phyloP scores from a whole-genome alignment of 30 jellyfish, hydroid and myxozoan species.

The Cassiopea xamachana region DNA sequence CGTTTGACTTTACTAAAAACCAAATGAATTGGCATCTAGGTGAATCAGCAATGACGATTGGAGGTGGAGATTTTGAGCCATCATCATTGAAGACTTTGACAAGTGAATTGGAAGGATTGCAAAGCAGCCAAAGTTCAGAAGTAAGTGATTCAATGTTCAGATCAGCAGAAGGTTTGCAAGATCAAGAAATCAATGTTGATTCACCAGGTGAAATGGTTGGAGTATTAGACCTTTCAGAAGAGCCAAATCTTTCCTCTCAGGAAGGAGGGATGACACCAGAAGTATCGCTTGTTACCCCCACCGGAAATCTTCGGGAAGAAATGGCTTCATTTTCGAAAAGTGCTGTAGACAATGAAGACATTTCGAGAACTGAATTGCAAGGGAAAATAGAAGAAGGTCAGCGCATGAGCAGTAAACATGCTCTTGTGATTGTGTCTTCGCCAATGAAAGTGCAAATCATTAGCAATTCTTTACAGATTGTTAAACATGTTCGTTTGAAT shows the following conservation, averaged over 20 bases:
- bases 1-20: constrained; percentile 52
- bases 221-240: constrained; percentile 48
- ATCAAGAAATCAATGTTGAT: neutral
- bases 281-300: neutral
- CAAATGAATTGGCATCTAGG: constrained; percentile 63
- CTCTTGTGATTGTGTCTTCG: neutral
- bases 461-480: neutral
- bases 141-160: constrained; percentile 66
- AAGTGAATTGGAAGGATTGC: constrained; percentile 44
- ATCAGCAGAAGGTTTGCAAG: constrained; percentile 70
- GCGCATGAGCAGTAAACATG: neutral
- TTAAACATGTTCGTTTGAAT: neutral
- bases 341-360: too few relatives aligned
- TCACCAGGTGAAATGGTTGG: constrained; percentile 45
- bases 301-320: neutral
- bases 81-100: constrained; percentile 70
- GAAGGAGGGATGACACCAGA: neutral
- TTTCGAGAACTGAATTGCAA: too few relatives aligned
- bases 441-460: neutral
- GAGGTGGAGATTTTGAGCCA: constrained; percentile 84
- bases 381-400: too few relatives aligned
- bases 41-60: constrained; percentile 33
- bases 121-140: constrained; percentile 72
- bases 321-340: too few relatives aligned
- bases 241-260: neutral